phyloP scores from a whole-genome alignment of 2,113 vertebrate genomes.

The Bostrychus sinensis region DNA sequence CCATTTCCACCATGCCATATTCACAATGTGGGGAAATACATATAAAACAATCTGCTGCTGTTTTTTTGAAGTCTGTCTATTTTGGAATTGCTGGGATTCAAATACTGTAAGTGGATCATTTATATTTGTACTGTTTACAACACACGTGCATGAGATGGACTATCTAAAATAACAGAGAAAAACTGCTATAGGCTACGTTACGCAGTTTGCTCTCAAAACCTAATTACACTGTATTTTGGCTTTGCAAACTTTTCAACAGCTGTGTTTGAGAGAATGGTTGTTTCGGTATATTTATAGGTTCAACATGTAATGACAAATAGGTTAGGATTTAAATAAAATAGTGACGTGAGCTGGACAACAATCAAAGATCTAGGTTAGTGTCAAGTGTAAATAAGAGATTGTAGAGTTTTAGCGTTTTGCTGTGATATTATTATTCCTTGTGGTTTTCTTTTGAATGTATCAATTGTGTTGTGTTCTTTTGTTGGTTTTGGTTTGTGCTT shows the following conservation, averaged over 20 bases:
- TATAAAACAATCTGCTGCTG: slow-evolving; percentile 74
- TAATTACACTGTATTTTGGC: slow-evolving; percentile 56
- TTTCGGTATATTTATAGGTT: slow-evolving; percentile 68
- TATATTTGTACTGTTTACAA: slow-evolving; percentile 83
- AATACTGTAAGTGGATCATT: slow-evolving; percentile 77
- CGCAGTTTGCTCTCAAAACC: slow-evolving; percentile 46
- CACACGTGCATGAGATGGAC: slow-evolving; percentile 78
- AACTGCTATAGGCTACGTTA: slow-evolving; percentile 58
- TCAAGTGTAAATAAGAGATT: slow-evolving; percentile 77
- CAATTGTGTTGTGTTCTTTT: slow-evolving; percentile 71
- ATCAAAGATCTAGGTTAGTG: slow-evolving; percentile 66
- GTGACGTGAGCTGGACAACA: slow-evolving; percentile 50
- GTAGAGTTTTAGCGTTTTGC: slow-evolving; percentile 73
- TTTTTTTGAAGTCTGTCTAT: slow-evolving; percentile 76
- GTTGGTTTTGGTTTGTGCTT: slow-evolving; percentile 44
- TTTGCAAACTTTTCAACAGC: slow-evolving; percentile 65
- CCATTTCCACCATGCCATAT: slow-evolving; percentile 62
- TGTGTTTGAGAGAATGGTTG: slow-evolving; percentile 71
- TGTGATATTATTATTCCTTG: slow-evolving; percentile 64
- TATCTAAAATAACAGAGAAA: slow-evolving; percentile 62
- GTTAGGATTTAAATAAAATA: slow-evolving; percentile 45
- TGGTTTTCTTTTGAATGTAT: slow-evolving; percentile 71
- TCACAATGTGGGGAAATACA: slow-evolving; percentile 69
- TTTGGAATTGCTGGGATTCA: slow-evolving; percentile 76
- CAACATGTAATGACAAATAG: slow-evolving; percentile 46